phyloP scores from a whole-genome alignment of 2,888 invertebrate species.

The Habroteleia sp. region DNA sequence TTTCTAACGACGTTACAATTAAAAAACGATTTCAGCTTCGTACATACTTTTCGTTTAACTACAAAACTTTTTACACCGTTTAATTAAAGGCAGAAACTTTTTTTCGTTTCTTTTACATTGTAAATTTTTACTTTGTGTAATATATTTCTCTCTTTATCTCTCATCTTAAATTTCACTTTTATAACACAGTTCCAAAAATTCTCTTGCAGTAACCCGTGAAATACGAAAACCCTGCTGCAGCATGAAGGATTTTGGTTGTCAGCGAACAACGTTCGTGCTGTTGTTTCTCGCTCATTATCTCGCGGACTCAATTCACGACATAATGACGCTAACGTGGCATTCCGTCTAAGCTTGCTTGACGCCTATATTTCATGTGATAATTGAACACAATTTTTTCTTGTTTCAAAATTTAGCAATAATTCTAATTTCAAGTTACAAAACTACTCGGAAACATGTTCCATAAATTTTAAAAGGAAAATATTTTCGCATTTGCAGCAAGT shows the following conservation, averaged over 20 bases:
- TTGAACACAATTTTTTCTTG: slow-evolving; percentile 7
- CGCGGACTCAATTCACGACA: slow-evolving; percentile 14
- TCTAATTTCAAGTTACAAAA: too few species aligned
- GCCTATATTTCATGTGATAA: slow-evolving; percentile 13
- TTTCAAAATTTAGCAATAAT: too few species aligned
- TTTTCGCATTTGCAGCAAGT: too few species aligned
- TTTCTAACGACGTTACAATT: neutral
- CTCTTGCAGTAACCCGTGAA: neutral
- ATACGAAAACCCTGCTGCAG: slow-evolving; percentile 13
- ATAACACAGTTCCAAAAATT: slow-evolving; percentile 17
- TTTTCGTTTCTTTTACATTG: too few species aligned
- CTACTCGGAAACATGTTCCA: too few species aligned
- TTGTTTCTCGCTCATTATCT: slow-evolving; percentile 19
- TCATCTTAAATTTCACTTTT: too few species aligned
- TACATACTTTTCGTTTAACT: neutral
- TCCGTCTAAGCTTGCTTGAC: neutral
- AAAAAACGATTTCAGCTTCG: neutral
- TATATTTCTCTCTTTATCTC: neutral
- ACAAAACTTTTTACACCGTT: neutral
- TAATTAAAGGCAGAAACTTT: slow-evolving; percentile 1
- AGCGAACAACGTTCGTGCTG: neutral
- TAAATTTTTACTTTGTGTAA: neutral
- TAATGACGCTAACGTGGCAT: slow-evolving; percentile 9
- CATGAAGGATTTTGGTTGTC: slow-evolving; percentile 23
- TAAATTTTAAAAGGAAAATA: too few species aligned